These are phyloP conservation scores for Pluvialis apricaria DNA, from an alignment of 2,113 vertebrate species.

Conservation along the genomic window DNA sequence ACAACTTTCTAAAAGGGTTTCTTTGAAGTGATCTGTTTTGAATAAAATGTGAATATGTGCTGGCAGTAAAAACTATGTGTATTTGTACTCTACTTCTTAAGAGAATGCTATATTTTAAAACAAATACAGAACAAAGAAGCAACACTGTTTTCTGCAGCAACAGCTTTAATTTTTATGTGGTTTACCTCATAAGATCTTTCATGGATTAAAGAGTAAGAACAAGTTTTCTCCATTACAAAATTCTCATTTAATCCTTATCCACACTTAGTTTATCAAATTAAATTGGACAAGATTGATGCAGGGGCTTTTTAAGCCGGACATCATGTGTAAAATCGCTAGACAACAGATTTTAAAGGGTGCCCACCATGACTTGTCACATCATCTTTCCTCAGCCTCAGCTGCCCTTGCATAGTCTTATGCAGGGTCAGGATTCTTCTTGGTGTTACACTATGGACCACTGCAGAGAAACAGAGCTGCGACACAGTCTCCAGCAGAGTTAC, in stretches of 20 bases:
- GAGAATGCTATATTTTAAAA: neutral
- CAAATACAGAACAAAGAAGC: neutral
- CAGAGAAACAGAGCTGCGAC: constrained; percentile 91
- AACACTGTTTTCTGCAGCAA: neutral
- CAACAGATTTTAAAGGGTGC: constrained; percentile 92
- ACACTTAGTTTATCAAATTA: constrained; percentile 99
- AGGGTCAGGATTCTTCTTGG: constrained; percentile 91
- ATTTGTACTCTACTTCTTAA: neutral
- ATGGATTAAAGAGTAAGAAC: constrained; percentile 76
- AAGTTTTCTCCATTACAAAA: constrained; percentile 84
- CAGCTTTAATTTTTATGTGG: constrained; percentile 59
- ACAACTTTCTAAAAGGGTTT: neutral
- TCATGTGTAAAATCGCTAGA: constrained; percentile 99
- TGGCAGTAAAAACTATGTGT: neutral
- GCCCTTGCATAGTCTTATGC: constrained; percentile 75
- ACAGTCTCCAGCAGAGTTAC: constrained; percentile 97
- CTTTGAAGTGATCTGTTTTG: neutral
- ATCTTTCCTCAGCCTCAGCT: constrained; percentile 85
- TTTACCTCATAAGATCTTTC: constrained; percentile 69
- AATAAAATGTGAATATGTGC: neutral
- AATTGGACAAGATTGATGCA: constrained; percentile 92
- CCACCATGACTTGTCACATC: constrained; percentile 93
- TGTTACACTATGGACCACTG: constrained; percentile 92
- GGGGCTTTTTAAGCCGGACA: constrained; percentile 86
- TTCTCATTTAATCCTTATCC: constrained; percentile 99